Evolutionary conservation across 2,113 vertebrate genomes (phyloP), one percentile per base, ranked within the genome.

Genomic region (Pica pica): DNA sequence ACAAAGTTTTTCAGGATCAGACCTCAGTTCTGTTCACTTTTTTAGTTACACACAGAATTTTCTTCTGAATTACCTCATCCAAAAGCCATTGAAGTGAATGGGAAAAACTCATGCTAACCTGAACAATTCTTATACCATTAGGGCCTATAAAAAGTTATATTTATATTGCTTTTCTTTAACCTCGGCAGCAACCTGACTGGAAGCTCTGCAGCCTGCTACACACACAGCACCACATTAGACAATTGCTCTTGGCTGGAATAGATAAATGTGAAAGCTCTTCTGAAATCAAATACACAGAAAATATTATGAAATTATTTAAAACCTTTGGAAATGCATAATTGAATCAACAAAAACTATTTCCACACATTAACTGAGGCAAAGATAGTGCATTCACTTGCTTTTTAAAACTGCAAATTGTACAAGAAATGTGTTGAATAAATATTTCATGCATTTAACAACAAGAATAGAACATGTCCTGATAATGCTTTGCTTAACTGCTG

Each of bases 41-140:
- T 90, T 84, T 16, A 84, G 64, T 35, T 75, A 87, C 10, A 64
- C 3, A 11, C 47, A 74, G 53, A 78, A 75, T 75, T 84, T 91
- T 95, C 50, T 94, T 95, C 56, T 91, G 78, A 93, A 91, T 68
- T 5, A 89, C 69, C 73, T 91, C 61, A 92, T 75, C 35, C 27
- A 64, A 94, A 91, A 87, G 42, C 46, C 91, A 92, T 28, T 74
- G 53, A 87, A 91, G 56, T 39, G 56, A 95, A 78, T 47, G 47
- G 47, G 70, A 59, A 90, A 87, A 89, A 50, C 42, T 89, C 68
- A 41, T 24, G 82, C 60, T 75, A 90, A 84, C 64, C 64, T 87
- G 44, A 87, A 74, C 35, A 87, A 55, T 55, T 81, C 49, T 59
- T 52, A 56, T 49, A 75, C 69, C 23, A 35, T 59, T 27, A 91